Evolutionary conservation across 2,888 invertebrate genomes (phyloP), one percentile per base, ranked within the genome.

Genomic region (Lasioglossum oenotherae): DNA sequence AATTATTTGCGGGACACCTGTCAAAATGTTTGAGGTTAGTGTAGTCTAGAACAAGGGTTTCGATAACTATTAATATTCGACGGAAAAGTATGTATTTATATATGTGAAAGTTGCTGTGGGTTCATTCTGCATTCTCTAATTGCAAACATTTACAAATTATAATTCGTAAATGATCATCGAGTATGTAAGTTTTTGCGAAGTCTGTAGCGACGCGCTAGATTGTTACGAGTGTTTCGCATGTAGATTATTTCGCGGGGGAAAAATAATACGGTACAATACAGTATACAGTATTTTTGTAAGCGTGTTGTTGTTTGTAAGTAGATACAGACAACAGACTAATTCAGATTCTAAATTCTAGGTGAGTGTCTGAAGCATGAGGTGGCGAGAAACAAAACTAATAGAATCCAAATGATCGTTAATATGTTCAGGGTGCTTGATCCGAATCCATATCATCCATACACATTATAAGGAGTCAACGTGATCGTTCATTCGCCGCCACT

Each of bases 381-480:
- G 60, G 49, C 27, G 27, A 31, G 41, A 44, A 60, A 67, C 38
- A 57, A 23, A 69, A 49, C 16, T 46, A 77, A 38, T 38, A 46
- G 4, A 57, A 35, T 71, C 23, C 10, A 76, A n/a, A n/a, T 35
- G 71, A 53, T 77, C 16, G 38, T 82, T 82, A 74, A 6, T 72
- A 84, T 53, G 16, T 85, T 85, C 84, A 85, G 75, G 19, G 75
- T 72, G 49, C 10, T 41, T 16, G 82, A 44, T 57, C 81, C 41
- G 44, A 16, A 78, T 41, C n/a, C n/a, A n/a, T 31, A 31, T 31
- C 31, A 31, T 31, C 35, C 60, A 72, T 49, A 75, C 44, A 41
- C 16, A 57, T 57, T 53, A 46, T 38, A 81, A 49, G 35, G n/a
- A n/a, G 14, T n/a, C 23, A 67, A 46, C 74, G 74, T 57, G 38